Evolutionary conservation across 1,140 invertebrate species (phyloP).

Genomic region (Geopemphigus sp.): DNA sequence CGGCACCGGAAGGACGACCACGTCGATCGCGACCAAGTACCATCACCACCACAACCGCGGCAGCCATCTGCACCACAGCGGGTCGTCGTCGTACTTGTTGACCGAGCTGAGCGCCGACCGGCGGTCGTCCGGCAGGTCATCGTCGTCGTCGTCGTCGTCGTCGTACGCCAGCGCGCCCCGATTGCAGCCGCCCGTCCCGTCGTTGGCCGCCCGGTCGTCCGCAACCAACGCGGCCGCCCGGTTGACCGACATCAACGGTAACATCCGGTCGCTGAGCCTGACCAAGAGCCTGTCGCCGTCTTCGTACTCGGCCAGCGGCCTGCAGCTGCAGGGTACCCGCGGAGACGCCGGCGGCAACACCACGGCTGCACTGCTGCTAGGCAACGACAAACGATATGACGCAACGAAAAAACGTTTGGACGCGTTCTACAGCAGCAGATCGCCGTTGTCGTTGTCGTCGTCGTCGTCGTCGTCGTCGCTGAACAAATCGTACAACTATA

Average conservation of each 20-base stretch:
- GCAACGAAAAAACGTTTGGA: conserved; percentile 45
- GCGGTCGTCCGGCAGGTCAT: conserved; percentile 7
- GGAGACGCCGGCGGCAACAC: not conserved
- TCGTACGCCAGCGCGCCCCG: conserved; percentile 17
- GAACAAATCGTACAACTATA: conserved; percentile 33
- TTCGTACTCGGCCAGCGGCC: not conserved
- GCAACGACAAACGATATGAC: conserved; percentile 44
- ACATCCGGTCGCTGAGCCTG: conserved; percentile 27
- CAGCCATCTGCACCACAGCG: not conserved
- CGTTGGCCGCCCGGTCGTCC: not conserved
- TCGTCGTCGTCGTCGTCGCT: conserved; percentile 10
- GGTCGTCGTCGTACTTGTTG: conserved; percentile 30
- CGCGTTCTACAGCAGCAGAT: conserved; percentile 29
- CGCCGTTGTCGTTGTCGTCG: not conserved
- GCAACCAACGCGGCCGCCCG: not conserved
- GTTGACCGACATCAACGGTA: conserved; percentile 42
- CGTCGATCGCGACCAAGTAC: not conserved
- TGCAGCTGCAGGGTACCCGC: not conserved
- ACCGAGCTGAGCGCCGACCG: conserved; percentile 22
- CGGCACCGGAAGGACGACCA: conserved; percentile 9
- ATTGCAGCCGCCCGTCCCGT: not conserved
- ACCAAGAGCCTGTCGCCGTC: conserved; percentile 32
- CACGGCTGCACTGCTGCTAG: conserved; percentile 19
- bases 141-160: conserved; percentile 33
- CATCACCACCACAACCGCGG: too few relatives aligned